Conservation (phyloP, 2,797 vertebrate genomes). For the Acanthopagrus latus region DNA sequence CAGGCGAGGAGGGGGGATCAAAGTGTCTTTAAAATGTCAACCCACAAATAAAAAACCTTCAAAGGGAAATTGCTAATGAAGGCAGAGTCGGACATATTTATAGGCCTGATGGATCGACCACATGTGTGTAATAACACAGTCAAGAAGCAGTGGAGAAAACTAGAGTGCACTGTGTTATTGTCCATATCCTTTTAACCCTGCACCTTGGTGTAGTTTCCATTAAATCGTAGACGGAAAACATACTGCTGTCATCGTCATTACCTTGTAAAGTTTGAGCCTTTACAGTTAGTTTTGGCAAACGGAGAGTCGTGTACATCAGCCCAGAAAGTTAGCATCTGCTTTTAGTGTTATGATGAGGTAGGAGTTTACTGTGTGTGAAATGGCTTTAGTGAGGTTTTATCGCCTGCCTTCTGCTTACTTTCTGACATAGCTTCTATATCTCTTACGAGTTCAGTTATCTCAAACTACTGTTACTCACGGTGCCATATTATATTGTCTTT, state of each 20-base stretch:
- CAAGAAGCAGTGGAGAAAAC: slow-evolving; percentile 32
- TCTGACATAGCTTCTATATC: not conserved
- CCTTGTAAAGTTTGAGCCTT: slow-evolving; percentile 32
- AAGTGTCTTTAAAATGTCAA: slow-evolving; percentile 76
- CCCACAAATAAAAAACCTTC: slow-evolving; percentile 69
- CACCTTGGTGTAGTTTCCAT: slow-evolving; percentile 40
- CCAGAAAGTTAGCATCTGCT: slow-evolving; percentile 18
- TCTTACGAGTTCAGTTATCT: not conserved
- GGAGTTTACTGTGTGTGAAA: slow-evolving; percentile 11
- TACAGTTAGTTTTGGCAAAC: slow-evolving; percentile 39
- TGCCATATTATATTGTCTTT: not conserved
- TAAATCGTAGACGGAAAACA: slow-evolving; percentile 38
- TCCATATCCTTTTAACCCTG: slow-evolving; percentile 40
- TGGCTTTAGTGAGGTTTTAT: not conserved
- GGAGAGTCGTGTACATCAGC: not conserved
- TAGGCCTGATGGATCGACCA: slow-evolving; percentile 65
- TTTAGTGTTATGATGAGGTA: slow-evolving; percentile 7
- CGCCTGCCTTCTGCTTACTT: not conserved
- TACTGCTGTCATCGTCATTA: slow-evolving; percentile 28
- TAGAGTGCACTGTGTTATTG: slow-evolving; percentile 25
- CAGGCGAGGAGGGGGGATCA: slow-evolving; percentile 52
- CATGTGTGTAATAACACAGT: slow-evolving; percentile 58
- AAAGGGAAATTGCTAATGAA: slow-evolving; percentile 69
- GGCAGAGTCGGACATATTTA: slow-evolving; percentile 52
- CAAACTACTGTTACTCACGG: not conserved